Conservation (phyloP, 2,113 vertebrate species). For the Gymnocephalus cernua region DNA sequence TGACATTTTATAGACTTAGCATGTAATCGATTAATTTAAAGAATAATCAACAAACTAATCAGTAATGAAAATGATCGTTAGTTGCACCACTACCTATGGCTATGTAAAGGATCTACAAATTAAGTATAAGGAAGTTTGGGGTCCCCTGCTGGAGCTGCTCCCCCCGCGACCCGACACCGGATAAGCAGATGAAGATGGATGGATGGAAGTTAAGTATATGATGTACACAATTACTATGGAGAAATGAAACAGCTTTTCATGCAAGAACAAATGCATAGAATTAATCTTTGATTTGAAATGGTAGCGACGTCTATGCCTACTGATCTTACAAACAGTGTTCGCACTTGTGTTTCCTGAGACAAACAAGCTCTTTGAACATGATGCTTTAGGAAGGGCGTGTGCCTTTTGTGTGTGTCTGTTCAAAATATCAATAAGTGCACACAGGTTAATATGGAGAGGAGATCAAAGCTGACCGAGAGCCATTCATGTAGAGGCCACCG, state of each 20-base stretch:
- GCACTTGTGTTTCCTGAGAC: constrained; percentile 4
- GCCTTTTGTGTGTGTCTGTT: constrained; percentile 33
- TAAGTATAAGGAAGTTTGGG: no score
- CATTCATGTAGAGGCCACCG: constrained; percentile 50
- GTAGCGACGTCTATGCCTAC: neutral
- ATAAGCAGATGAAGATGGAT: no score
- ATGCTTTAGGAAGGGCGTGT: constrained; percentile 2
- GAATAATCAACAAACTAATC: neutral
- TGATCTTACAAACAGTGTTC: constrained; percentile 10
- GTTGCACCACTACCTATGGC: neutral
- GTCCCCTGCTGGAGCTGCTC: no score
- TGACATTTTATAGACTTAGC: neutral
- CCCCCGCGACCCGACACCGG: no score
- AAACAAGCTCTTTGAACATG: constrained; percentile 42
- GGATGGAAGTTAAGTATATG: neutral
- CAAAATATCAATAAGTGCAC: constrained; percentile 69
- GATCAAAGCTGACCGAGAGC: constrained; percentile 69
- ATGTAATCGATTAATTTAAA: neutral
- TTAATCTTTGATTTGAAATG: constrained; percentile 5
- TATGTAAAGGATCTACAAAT: neutral
- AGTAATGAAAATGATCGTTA: neutral
- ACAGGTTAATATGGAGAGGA: constrained; percentile 68
- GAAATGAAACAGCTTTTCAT: neutral
- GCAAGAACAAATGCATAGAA: neutral
- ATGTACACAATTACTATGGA: neutral